These are phyloP conservation scores for Drosophila willistoni DNA, from an alignment of 1,140 invertebrate genomes.

Conservation along the genomic window DNA sequence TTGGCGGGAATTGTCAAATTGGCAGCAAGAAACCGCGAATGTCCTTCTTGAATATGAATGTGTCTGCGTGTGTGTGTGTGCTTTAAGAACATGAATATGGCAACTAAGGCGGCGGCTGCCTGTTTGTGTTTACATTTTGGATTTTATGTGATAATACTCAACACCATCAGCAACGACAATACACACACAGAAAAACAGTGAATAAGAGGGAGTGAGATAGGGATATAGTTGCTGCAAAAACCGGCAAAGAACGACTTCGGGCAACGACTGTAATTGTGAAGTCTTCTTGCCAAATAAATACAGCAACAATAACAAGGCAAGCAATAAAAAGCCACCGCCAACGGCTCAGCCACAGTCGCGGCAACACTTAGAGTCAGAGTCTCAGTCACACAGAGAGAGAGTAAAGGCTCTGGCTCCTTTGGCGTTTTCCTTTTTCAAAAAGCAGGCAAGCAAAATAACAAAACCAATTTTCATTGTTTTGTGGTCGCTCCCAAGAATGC, in stretches of 20 bases:
- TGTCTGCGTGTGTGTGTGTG: constrained; percentile 49
- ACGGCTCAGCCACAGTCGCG: constrained; percentile 39
- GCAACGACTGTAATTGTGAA: constrained; percentile 31
- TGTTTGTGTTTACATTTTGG: constrained; percentile 76
- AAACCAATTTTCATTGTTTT: constrained; percentile 82
- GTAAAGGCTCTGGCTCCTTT: constrained; percentile 30
- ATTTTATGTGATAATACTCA: constrained; percentile 78
- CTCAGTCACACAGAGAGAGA: constrained; percentile 13
- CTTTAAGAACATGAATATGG: constrained; percentile 39
- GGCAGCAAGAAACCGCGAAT: constrained; percentile 29
- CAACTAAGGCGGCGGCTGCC: constrained; percentile 28
- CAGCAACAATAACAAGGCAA: constrained; percentile 66
- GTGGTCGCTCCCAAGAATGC: constrained; percentile 55
- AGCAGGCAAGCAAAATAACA: constrained; percentile 65
- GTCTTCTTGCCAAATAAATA: constrained; percentile 71
- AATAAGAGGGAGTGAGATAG: background rate
- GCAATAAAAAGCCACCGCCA: constrained; percentile 75
- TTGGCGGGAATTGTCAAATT: constrained; percentile 52
- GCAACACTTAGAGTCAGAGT: constrained; percentile 38
- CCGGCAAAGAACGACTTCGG: constrained; percentile 32
- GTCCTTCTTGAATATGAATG: constrained; percentile 24
- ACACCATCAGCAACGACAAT: constrained; percentile 59
- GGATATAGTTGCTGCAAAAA: constrained; percentile 14
- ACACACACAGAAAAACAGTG: background rate
- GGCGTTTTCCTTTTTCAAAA: constrained; percentile 28